Base-by-base conservation (phyloP, 2,888 invertebrate species). In the Hirtodrosophila confusa region DNA sequence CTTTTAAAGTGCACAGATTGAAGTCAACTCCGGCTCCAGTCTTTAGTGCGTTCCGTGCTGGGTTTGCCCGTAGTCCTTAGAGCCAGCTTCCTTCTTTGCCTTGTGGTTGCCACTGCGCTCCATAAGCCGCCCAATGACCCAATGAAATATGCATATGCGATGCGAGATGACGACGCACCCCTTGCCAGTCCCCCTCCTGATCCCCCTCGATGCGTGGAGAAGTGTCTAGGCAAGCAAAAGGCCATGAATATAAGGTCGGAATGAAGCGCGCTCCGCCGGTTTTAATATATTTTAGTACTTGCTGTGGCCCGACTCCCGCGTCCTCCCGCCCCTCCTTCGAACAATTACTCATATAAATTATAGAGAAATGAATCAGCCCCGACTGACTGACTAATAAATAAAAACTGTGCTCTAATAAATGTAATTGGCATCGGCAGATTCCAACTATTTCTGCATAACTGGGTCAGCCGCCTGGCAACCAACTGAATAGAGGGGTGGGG, bases 331-430 rank as follows among this genome's bases (percentile, higher is more conserved):
- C n/a, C 12, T 8, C 7, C 49, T 41, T 37, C 10, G 33, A 62
- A 58, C 77, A 79, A 83, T 83, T 83, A 83, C 72, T 85, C 87
- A 76, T 75, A 75, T 77, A 73, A 82, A 87, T 84, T 76, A 87
- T 78, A 68, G 64, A 69, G 69, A 69, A 72, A 84, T 80, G 83
- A 80, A 72, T 86, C 82, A 75, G 62, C 48, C 17, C 23, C 7
- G 44, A 29, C 54, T 39, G 65, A 5, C 37, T 51, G 64, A 50
- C 66, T 66, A 80, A 76, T 86, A 86, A 86, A 86, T 84, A 86
- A 80, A 74, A 77, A 58, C 65, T 68, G 56, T 77, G 69, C 74
- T 71, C 66, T 86, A 80, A 84, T 86, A 86, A 86, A 80, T 84
- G 86, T 83, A 86, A 86, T 86, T 83, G 82, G 80, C 61, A 67